Percentiles rank a stretch among this genome's conserved stretches.
Evolutionary conservation across 2,888 invertebrate genomes (phyloP).

Genomic region (Hemicrepidius hirtus): DNA sequence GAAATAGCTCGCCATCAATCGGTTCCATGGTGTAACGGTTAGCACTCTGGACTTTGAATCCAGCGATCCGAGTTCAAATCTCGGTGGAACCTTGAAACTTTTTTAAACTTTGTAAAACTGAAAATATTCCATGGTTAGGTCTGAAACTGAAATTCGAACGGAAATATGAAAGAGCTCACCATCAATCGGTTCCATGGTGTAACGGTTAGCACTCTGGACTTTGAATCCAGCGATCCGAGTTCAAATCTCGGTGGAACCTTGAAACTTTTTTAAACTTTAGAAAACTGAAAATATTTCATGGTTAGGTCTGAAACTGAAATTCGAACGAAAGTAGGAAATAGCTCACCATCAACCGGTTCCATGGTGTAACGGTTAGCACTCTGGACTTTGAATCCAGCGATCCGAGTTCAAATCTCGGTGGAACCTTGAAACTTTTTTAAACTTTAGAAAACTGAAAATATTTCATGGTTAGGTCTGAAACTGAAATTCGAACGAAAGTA

Average conservation of each 20-base stretch:
- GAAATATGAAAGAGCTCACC: no score
- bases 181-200: constrained; percentile 79
- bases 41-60: constrained; percentile 88
- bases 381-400: constrained; percentile 88
- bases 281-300: no score
- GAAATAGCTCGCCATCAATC: not conserved
- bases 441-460: not conserved
- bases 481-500: not conserved
- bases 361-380: constrained; percentile 87
- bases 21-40: constrained; percentile 86
- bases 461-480: not conserved
- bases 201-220: constrained; percentile 88
- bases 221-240: constrained; percentile 88
- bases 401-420: constrained; percentile 88
- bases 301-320: not conserved
- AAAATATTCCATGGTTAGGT: not conserved
- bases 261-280: not conserved
- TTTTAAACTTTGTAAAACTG: not conserved
- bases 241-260: constrained; percentile 86
- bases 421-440: constrained; percentile 72
- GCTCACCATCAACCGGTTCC: constrained; percentile 71
- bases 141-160: not conserved
- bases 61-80: constrained; percentile 88
- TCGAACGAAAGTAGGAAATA: not conserved
- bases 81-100: constrained; percentile 80